Conservation (phyloP, 2,797 vertebrate genomes). For the Spinibarbus caldwelli region DNA sequence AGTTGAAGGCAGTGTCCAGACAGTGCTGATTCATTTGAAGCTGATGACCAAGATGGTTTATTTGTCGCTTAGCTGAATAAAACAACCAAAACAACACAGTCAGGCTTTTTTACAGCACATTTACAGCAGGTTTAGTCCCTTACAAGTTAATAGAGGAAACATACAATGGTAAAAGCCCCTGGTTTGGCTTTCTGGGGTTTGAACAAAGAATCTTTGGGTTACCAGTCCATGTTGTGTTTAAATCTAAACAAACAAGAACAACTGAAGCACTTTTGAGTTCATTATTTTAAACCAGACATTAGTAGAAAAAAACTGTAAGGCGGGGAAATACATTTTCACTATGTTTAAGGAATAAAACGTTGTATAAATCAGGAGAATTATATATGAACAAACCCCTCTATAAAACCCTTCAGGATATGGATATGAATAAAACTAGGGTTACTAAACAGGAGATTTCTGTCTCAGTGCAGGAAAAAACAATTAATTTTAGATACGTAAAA, state of each 20-base stretch:
- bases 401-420: background rate
- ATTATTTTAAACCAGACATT: background rate
- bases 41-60: slow-evolving; percentile 91
- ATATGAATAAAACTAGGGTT: background rate
- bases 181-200: background rate
- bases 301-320: background rate
- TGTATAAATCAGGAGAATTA: background rate
- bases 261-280: background rate
- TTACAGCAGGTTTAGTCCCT: background rate
- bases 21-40: slow-evolving; percentile 96
- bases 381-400: background rate
- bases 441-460: background rate
- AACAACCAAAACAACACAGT: background rate
- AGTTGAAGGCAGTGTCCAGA: slow-evolving; percentile 95
- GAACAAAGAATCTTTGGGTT: background rate
- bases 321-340: background rate
- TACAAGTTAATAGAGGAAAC: background rate
- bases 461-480: background rate
- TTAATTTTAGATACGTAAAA: background rate
- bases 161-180: background rate
- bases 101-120: background rate
- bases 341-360: background rate
- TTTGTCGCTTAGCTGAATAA: slow-evolving; percentile 85
- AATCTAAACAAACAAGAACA: background rate
- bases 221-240: background rate